Evolutionary conservation across 2,113 vertebrate genomes (phyloP).

Genomic region (Phylloscopus trochilus): DNA sequence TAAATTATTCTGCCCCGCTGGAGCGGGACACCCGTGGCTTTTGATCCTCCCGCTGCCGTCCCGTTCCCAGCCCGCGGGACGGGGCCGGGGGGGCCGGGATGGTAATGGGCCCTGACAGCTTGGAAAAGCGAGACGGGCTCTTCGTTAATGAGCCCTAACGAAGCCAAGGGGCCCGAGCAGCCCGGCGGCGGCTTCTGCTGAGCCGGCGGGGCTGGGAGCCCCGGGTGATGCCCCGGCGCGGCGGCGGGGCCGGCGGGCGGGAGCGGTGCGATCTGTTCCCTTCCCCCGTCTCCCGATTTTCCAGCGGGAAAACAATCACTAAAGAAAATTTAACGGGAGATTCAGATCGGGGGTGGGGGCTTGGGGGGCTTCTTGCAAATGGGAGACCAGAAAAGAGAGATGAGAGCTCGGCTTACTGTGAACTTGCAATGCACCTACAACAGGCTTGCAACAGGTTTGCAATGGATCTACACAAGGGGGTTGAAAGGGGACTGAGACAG

Average conservation of each 20-base stretch:
- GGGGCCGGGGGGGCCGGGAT: background rate
- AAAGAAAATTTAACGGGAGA: accelerated
- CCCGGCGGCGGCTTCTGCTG: background rate
- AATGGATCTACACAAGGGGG: background rate
- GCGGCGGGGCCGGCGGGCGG: accelerated
- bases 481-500: background rate
- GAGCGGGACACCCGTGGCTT: slow-evolving; percentile 20
- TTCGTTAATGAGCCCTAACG: slow-evolving; percentile 55
- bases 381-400: background rate
- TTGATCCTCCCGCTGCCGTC: slow-evolving; percentile 19
- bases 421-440: background rate
- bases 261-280: background rate
- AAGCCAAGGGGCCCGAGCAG: background rate
- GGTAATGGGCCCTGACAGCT: slow-evolving; percentile 37
- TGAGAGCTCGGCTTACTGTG: accelerated
- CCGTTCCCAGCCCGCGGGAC: slow-evolving; percentile 24
- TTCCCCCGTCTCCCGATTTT: accelerated
- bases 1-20: slow-evolving; percentile 65
- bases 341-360: accelerated
- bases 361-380: background rate
- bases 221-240: background rate
- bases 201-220: background rate
- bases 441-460: background rate
- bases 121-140: slow-evolving; percentile 33
- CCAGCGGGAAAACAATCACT: background rate